Conservation (phyloP, 2,797 vertebrate genomes). For the Nothura maculosa region DNA sequence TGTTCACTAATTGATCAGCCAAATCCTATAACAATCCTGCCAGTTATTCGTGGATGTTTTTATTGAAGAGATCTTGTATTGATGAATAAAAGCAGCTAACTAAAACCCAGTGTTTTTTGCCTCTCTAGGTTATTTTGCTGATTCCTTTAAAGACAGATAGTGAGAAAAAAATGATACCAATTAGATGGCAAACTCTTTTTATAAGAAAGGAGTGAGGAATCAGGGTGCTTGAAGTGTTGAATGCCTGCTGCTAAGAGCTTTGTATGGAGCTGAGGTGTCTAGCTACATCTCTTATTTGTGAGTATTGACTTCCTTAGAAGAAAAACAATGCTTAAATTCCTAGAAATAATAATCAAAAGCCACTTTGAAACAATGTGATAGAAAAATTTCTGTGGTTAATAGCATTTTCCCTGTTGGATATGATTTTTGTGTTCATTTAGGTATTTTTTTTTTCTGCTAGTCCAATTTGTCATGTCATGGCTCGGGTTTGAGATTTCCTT, state of each 20-base stretch:
- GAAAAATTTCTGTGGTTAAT: not conserved
- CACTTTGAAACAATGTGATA: not conserved
- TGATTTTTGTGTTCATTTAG: rapidly evolving
- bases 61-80: no score
- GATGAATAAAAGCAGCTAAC: no score
- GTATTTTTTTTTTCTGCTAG: not conserved
- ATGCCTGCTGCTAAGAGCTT: not conserved
- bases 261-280: not conserved
- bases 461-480: not conserved
- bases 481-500: not conserved
- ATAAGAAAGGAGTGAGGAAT: not conserved
- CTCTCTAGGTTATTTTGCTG: no score
- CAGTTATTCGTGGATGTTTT: no score
- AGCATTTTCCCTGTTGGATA: not conserved
- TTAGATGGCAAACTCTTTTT: not conserved
- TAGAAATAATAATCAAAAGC: not conserved
- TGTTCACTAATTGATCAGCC: no score
- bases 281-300: not conserved
- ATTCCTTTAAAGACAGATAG: no score
- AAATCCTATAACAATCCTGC: no score
- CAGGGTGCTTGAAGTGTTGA: not conserved
- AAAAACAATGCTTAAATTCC: not conserved
- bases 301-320: not conserved
- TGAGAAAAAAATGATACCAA: not conserved
- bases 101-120: no score